These are phyloP conservation scores for Drosophila paucipuncta DNA, from an alignment of 2,888 invertebrate genomes.

Conservation along the genomic window DNA sequence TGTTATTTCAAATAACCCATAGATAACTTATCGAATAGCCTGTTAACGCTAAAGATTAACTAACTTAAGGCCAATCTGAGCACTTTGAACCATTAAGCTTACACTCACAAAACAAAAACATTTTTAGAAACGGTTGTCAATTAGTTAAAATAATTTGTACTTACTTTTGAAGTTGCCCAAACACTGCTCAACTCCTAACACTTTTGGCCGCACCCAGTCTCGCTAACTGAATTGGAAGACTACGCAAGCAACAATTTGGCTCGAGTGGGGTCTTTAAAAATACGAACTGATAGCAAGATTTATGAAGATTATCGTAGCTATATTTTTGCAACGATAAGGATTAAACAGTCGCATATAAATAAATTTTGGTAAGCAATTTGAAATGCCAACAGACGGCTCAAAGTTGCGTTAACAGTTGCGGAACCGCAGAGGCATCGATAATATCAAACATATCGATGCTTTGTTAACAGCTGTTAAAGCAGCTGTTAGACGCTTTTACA, in stretches of 20 bases:
- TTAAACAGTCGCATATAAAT: slow-evolving; percentile 29
- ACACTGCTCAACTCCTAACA: slow-evolving; percentile 10
- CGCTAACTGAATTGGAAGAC: slow-evolving; percentile 45
- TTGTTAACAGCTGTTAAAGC: slow-evolving; percentile 29
- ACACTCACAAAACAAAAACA: neutral
- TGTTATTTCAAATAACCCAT: neutral
- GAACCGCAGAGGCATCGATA: neutral
- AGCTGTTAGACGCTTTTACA: slow-evolving; percentile 21
- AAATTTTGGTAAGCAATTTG: slow-evolving; percentile 1
- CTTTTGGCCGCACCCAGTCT: slow-evolving; percentile 28
- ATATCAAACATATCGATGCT: slow-evolving; percentile 15
- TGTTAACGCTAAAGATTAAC: slow-evolving; percentile 30
- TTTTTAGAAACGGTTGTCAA: neutral
- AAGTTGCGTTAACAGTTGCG: slow-evolving; percentile 29
- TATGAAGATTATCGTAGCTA: slow-evolving; percentile 59
- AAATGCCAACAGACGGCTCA: slow-evolving; percentile 18
- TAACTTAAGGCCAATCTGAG: neutral
- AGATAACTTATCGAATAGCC: slow-evolving; percentile 65
- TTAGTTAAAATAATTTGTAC: slow-evolving; percentile 6
- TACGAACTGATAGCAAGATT: slow-evolving; percentile 54
- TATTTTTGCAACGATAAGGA: slow-evolving; percentile 65
- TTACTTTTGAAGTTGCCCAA: slow-evolving; percentile 26
- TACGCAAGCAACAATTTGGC: slow-evolving; percentile 19
- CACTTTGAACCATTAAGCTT: neutral
- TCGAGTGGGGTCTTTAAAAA: slow-evolving; percentile 62